Percentiles rank a stretch among this genome's conserved stretches.
These are phyloP conservation scores for Bradysia coprophila DNA, from an alignment of 1,140 invertebrate genomes.

Conservation along the genomic window DNA sequence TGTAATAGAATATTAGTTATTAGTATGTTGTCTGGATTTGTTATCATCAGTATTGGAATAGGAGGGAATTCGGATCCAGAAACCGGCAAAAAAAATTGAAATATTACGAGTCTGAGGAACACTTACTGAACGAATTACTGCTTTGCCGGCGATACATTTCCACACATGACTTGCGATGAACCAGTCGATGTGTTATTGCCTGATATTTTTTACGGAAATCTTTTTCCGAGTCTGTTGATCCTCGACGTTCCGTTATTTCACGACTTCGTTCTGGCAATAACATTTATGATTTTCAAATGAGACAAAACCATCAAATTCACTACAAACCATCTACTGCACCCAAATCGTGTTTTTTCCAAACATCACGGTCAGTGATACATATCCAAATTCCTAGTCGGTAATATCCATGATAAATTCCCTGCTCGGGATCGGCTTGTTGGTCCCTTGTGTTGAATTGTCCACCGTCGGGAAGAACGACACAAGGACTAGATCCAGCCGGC, in stretches of 20 bases:
- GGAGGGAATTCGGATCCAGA: no score
- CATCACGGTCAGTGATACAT: conserved; percentile 52
- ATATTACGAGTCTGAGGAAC: no score
- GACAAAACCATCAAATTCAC: not conserved
- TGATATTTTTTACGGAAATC: conserved; percentile 74
- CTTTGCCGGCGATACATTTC: conserved; percentile 77
- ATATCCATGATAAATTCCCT: conserved; percentile 47
- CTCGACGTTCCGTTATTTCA: conserved; percentile 27
- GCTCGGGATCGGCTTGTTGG: conserved; percentile 40
- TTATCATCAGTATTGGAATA: no score
- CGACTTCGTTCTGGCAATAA: conserved; percentile 14
- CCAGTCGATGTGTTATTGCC: conserved; percentile 69
- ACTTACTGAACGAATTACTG: conserved; percentile 68
- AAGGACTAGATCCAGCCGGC: conserved; percentile 40
- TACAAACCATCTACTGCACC: conserved; percentile 17
- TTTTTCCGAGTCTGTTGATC: conserved; percentile 72
- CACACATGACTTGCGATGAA: conserved; percentile 77
- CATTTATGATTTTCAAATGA: not conserved
- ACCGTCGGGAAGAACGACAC: conserved; percentile 39
- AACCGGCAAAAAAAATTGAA: no score
- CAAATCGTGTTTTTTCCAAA: conserved; percentile 41
- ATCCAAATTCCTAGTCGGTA: conserved; percentile 55
- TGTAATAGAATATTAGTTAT: no score
- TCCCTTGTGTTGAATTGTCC: conserved; percentile 19
- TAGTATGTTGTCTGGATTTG: no score